These are phyloP conservation scores for Anser brachyrhynchus DNA, from an alignment of 2,113 vertebrate species.

Conservation along the genomic window DNA sequence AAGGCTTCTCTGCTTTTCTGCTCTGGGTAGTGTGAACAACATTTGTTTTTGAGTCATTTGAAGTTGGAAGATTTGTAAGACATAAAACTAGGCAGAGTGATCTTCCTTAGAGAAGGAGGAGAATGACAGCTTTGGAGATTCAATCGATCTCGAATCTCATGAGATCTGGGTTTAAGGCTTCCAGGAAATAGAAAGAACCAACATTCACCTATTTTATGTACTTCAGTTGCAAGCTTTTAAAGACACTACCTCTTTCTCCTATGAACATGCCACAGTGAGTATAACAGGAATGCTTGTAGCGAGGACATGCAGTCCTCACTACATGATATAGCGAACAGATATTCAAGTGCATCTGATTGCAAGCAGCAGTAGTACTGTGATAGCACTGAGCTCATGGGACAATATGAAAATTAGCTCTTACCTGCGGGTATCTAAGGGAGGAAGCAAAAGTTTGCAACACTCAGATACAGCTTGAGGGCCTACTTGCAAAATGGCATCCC, in stretches of 20 bases:
- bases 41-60: neutral
- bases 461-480: fast-evolving
- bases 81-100: neutral
- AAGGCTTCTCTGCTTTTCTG: neutral
- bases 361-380: fast-evolving
- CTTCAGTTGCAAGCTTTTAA: neutral
- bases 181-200: neutral
- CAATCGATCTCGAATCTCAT: neutral
- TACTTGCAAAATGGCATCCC: neutral
- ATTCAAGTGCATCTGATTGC: fast-evolving
- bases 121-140: neutral
- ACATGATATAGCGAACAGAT: fast-evolving
- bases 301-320: neutral
- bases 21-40: neutral
- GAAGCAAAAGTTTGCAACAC: neutral
- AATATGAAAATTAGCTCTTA: fast-evolving
- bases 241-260: neutral
- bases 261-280: fast-evolving
- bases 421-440: neutral
- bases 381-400: fast-evolving
- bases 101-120: neutral
- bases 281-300: neutral
- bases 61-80: neutral
- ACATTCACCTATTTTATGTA: neutral
- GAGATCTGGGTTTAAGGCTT: neutral